Evolutionary conservation across 2,888 invertebrate genomes (phyloP).

Genomic region (Eupsilia transversa): DNA sequence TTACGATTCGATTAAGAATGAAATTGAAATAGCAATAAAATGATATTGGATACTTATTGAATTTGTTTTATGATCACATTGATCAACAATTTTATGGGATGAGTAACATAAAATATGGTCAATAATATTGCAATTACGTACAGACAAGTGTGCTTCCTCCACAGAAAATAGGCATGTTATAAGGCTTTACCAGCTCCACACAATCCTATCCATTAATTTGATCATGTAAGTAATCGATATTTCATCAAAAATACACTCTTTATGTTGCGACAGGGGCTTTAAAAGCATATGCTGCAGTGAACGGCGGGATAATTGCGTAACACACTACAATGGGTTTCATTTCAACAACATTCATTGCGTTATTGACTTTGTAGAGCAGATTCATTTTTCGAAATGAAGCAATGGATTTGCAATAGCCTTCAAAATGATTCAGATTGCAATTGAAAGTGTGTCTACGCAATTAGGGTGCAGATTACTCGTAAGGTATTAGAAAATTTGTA

Average conservation of each 20-base stretch:
- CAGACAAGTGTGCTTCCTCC: not conserved
- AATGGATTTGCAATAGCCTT: too few relatives aligned
- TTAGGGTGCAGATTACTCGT: too few relatives aligned
- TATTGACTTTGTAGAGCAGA: too few relatives aligned
- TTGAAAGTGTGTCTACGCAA: too few relatives aligned
- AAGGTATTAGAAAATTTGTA: not conserved
- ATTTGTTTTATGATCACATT: slow-evolving; percentile 8
- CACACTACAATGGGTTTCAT: too few relatives aligned
- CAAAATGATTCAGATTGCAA: too few relatives aligned
- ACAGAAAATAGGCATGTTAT: not conserved
- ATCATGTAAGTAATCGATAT: not conserved
- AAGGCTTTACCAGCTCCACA: too few relatives aligned
- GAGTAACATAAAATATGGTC: not conserved
- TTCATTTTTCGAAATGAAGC: too few relatives aligned
- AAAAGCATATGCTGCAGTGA: not conserved
- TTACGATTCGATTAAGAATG: slow-evolving; percentile 11
- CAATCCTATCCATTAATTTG: not conserved
- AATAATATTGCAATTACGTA: not conserved
- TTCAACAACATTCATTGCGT: too few relatives aligned
- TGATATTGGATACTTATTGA: not conserved
- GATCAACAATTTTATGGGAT: slow-evolving; percentile 13
- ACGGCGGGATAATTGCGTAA: too few relatives aligned
- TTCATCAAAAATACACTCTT: not conserved
- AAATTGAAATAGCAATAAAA: slow-evolving; percentile 21
- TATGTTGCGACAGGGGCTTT: not conserved